Percentiles rank a stretch among this genome's conserved stretches.
Evolutionary conservation across 2,888 invertebrate genomes (phyloP).

Genomic region (Pollenia amentaria): DNA sequence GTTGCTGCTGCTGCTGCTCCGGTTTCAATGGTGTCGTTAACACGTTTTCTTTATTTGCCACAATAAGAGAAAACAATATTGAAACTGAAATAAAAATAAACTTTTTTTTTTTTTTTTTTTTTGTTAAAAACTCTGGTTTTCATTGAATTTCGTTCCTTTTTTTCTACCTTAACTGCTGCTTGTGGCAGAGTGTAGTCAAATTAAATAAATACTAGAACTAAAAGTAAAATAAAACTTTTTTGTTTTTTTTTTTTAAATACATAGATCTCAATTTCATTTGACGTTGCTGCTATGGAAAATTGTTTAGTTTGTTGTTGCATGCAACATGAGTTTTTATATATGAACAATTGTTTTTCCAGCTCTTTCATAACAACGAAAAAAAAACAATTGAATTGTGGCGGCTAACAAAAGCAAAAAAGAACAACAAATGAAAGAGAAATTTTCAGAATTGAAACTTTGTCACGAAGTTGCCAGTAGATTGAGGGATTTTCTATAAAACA

Average conservation of each 20-base stretch:
- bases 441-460: slow-evolving; percentile 55
- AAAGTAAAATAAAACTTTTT: slow-evolving; percentile 29
- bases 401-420: slow-evolving; percentile 29
- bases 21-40: slow-evolving; percentile 45
- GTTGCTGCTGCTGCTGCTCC: no score
- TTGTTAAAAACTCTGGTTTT: slow-evolving; percentile 6
- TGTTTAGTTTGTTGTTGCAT: slow-evolving; percentile 50
- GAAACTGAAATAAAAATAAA: slow-evolving; percentile 19
- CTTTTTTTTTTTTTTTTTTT: no score
- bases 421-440: slow-evolving; percentile 6
- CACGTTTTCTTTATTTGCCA: slow-evolving; percentile 61
- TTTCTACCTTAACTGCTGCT: slow-evolving; percentile 13
- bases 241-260: slow-evolving; percentile 43
- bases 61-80: not conserved
- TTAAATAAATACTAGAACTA: slow-evolving; percentile 49
- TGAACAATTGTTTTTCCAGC: slow-evolving; percentile 28
- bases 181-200: slow-evolving; percentile 35
- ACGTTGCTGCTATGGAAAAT: slow-evolving; percentile 47
- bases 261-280: slow-evolving; percentile 59
- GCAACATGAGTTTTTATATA: slow-evolving; percentile 55
- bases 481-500: slow-evolving; percentile 56
- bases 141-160: not conserved
- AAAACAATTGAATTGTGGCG: slow-evolving; percentile 40
- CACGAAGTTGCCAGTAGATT: slow-evolving; percentile 40
- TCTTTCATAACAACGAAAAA: slow-evolving; percentile 10